These are phyloP conservation scores for Caradrina kadenii DNA, from an alignment of 2,888 invertebrate genomes.

Conservation along the genomic window DNA sequence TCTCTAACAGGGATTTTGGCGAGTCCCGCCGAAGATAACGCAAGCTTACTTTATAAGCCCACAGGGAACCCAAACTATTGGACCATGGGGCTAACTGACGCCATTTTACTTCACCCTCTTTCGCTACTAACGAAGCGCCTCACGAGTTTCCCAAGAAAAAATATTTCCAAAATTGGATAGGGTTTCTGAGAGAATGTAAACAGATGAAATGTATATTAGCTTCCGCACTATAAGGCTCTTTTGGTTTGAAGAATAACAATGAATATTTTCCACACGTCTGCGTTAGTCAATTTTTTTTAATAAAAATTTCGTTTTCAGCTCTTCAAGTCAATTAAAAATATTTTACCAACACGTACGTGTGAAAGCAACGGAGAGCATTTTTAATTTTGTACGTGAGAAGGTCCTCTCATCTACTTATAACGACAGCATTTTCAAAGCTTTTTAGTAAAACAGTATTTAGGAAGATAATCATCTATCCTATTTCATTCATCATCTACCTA, in stretches of 20 bases:
- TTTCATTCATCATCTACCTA: too few relatives aligned
- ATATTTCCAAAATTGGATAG: slow-evolving; percentile 33
- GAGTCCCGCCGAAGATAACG: slow-evolving; percentile 51
- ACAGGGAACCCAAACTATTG: slow-evolving; percentile 58
- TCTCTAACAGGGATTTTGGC: slow-evolving; percentile 41
- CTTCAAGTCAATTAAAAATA: slow-evolving; percentile 41
- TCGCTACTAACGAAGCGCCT: slow-evolving; percentile 45
- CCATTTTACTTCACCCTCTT: slow-evolving; percentile 42
- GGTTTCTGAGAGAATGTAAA: slow-evolving; percentile 27
- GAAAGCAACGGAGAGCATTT: background rate
- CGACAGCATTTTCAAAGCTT: background rate
- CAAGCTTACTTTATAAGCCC: slow-evolving; percentile 63
- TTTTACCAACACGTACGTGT: slow-evolving; percentile 13
- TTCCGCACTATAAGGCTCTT: slow-evolving; percentile 19
- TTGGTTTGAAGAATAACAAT: slow-evolving; percentile 26
- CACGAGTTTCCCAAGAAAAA: slow-evolving; percentile 33
- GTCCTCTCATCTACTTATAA: background rate
- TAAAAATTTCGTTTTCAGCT: background rate
- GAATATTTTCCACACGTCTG: background rate
- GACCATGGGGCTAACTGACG: slow-evolving; percentile 52
- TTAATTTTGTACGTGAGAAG: slow-evolving; percentile 16
- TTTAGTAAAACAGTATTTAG: background rate
- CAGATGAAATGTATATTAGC: slow-evolving; percentile 37
- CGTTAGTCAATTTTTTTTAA: background rate
- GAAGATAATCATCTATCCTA: too few relatives aligned